Percentiles rank a stretch among this genome's conserved stretches.
Conservation (phyloP, 2,797 vertebrate species). For the Bothrops alternatus region DNA sequence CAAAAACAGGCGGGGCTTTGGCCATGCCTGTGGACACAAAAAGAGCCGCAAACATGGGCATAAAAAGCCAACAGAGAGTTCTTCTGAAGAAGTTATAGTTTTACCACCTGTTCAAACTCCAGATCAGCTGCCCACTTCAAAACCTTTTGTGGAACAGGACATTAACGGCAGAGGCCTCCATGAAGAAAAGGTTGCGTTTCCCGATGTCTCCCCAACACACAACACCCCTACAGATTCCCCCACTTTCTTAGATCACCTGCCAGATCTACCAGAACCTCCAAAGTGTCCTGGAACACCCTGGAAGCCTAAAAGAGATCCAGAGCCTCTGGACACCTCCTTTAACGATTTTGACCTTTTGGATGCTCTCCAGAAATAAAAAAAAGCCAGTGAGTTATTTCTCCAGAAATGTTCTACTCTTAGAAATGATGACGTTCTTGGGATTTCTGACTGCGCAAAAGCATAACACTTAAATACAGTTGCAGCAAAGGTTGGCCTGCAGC, state of each 20-base stretch:
- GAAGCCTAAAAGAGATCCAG: slow-evolving; percentile 58
- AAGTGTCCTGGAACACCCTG: slow-evolving; percentile 72
- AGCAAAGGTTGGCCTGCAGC: background rate
- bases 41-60: slow-evolving; percentile 26
- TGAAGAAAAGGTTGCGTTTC: slow-evolving; percentile 21
- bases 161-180: background rate
- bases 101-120: background rate
- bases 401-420: background rate
- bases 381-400: background rate
- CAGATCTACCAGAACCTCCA: slow-evolving; percentile 55
- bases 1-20: slow-evolving; percentile 27
- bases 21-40: slow-evolving; percentile 30
- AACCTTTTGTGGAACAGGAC: background rate
- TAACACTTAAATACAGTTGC: background rate
- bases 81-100: slow-evolving; percentile 70
- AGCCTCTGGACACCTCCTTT: slow-evolving; percentile 45
- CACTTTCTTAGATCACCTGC: slow-evolving; percentile 51
- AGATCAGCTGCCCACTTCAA: background rate
- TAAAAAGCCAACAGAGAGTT: slow-evolving; percentile 50
- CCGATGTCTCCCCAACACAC: slow-evolving; percentile 30
- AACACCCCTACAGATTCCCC: slow-evolving; percentile 11
- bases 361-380: slow-evolving; percentile 40
- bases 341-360: slow-evolving; percentile 50
- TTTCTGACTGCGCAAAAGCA: background rate
- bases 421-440: background rate